phyloP scores from a whole-genome alignment of 2,797 vertebrate species.

The Sebastes glaucus region DNA sequence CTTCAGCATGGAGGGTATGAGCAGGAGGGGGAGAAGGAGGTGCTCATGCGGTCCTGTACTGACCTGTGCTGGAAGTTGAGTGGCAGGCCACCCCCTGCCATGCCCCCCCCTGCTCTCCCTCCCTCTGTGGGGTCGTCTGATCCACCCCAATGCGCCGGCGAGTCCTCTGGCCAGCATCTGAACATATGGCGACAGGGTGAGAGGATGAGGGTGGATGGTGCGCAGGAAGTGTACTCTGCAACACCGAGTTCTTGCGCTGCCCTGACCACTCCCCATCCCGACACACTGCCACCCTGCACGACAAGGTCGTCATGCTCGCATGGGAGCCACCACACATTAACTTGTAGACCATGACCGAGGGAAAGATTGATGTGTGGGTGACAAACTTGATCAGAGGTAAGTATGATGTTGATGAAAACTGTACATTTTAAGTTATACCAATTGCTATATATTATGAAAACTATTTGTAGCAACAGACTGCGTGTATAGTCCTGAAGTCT shows the following conservation, averaged over 20 bases:
- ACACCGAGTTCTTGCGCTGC: slow-evolving; percentile 71
- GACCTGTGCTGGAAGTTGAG: slow-evolving; percentile 89
- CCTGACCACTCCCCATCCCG: slow-evolving; percentile 76
- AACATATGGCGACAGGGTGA: slow-evolving; percentile 87
- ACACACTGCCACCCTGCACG: slow-evolving; percentile 69
- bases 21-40: slow-evolving; percentile 79
- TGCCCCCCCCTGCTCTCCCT: slow-evolving; percentile 87
- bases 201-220: slow-evolving; percentile 81
- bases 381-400: slow-evolving; percentile 45
- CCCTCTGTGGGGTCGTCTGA: slow-evolving; percentile 85
- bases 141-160: slow-evolving; percentile 84
- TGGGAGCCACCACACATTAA: slow-evolving; percentile 28
- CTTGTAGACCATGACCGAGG: slow-evolving; percentile 22
- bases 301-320: slow-evolving; percentile 53
- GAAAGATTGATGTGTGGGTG: slow-evolving; percentile 27
- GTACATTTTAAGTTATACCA: slow-evolving; percentile 24
- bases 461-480: slow-evolving; percentile 8
- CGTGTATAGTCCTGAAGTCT: not conserved
- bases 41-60: slow-evolving; percentile 86
- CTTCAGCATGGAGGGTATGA: slow-evolving; percentile 79
- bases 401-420: slow-evolving; percentile 27
- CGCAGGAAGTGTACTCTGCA: slow-evolving; percentile 70
- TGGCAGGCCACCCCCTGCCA: slow-evolving; percentile 86
- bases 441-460: slow-evolving; percentile 11
- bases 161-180: slow-evolving; percentile 89